Evolutionary conservation across 1,140 invertebrate genomes (phyloP), one percentile per base, ranked within the genome.

Genomic region (Platyscapa corneri): DNA sequence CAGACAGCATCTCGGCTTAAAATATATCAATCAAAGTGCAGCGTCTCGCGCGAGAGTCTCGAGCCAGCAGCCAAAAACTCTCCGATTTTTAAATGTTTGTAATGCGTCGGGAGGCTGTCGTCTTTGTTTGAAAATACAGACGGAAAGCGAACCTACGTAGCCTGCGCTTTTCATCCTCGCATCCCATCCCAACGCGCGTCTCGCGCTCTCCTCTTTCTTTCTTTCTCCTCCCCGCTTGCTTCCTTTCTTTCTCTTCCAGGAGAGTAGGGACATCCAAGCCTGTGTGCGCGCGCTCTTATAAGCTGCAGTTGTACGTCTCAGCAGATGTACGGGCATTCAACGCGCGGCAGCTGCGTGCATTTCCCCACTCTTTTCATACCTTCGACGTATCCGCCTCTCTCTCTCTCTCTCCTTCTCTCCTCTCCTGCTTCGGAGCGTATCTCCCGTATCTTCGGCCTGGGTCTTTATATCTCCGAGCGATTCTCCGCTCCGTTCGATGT

Each of bases 261-360:
- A 39, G 39, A 42, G 39, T 10, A 74, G 72, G 72, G 37, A 42
- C 14, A 27, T 27, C 20, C 20, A 27, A 20, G 39, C 0, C 3
- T 7, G 23, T 6, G n/a, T n/a, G 23, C 27, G 10, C 0, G 0
- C 32, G 32, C 46, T 76, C 74, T 76, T 76, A n/a, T 18, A n/a
- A 42, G 74, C 42, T 76, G 74, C 74, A 76, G 74, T 49, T n/a
- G 42, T 10, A 27, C 46, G 53, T 64, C 56, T 79, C 53, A 79
- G 77, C 77, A 83, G 82, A 56, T 83, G 70, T 60, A 79, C 77
- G 84, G 46, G 46, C 46, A 53, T 77, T 77, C 37, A 46, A 30
- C 46, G 32, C 27, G 20, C 56, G 18, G 70, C 75, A 77, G 75
- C 75, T 77, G 75, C 75, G 30, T 37, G 37, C 10, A 27, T 74